Percentiles rank a stretch among this genome's conserved stretches.
These are phyloP conservation scores for Hypothenemus hampei DNA, from an alignment of 1,140 invertebrate species.

Conservation along the genomic window DNA sequence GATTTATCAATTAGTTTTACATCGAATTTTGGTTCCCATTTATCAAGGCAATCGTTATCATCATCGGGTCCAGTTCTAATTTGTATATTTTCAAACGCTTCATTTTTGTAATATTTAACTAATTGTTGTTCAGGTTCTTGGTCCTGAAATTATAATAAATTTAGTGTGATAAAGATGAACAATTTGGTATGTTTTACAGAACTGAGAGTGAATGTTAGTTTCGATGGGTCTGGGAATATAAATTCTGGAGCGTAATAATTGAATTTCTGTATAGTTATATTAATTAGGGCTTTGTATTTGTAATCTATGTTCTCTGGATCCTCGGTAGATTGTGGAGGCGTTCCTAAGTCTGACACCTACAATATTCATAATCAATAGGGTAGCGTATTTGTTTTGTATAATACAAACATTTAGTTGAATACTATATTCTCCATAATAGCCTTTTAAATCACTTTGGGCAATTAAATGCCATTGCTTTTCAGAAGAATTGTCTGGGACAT, in stretches of 20 bases:
- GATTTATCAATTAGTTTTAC: not conserved
- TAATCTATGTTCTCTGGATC: not conserved
- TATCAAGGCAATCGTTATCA: slow-evolving; percentile 2
- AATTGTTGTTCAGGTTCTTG: slow-evolving; percentile 6
- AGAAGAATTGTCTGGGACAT: not conserved
- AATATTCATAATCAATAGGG: slow-evolving; percentile 18
- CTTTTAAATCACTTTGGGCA: slow-evolving; percentile 44
- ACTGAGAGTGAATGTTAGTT: not conserved
- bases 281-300: slow-evolving; percentile 1
- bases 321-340: slow-evolving; percentile 31
- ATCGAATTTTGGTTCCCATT: slow-evolving; percentile 13
- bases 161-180: not conserved
- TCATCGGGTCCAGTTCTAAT: slow-evolving; percentile 1
- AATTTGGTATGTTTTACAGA: not conserved
- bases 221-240: not conserved
- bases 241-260: slow-evolving; percentile 9
- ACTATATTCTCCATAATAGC: slow-evolving; percentile 50
- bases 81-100: slow-evolving; percentile 3
- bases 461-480: slow-evolving; percentile 44
- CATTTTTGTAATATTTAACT: not conserved
- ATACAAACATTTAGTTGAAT: slow-evolving; percentile 46
- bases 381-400: too few species aligned
- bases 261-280: slow-evolving; percentile 32
- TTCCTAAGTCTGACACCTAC: slow-evolving; percentile 50
- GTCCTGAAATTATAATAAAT: slow-evolving; percentile 4